Evolutionary conservation across 2,888 invertebrate species (phyloP).

Genomic region (Drosophila austrosaltans): DNA sequence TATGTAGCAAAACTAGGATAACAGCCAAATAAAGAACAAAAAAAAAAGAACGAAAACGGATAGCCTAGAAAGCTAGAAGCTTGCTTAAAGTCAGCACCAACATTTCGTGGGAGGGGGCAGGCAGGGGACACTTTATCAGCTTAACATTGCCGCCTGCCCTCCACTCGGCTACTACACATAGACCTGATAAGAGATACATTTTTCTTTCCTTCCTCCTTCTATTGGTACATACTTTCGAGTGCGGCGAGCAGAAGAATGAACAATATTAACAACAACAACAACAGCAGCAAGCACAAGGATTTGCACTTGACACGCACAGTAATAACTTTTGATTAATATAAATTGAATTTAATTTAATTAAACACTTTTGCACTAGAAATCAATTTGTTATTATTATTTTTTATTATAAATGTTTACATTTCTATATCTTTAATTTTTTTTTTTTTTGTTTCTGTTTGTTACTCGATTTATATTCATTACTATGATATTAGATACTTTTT

Average conservation of each 20-base stretch:
- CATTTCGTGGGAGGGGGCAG: constrained; percentile 15
- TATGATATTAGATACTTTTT: constrained; percentile 39
- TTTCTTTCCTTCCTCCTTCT: constrained; percentile 32
- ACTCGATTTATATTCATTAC: constrained; percentile 18
- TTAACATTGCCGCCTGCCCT: constrained; percentile 36
- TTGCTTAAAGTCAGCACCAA: constrained; percentile 33
- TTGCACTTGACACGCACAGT: constrained; percentile 54
- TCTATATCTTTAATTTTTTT: constrained; percentile 24
- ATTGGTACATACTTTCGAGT: constrained; percentile 62
- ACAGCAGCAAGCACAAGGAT: constrained; percentile 26
- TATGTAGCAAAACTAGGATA: constrained; percentile 20
- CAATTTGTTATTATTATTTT: constrained; percentile 12
- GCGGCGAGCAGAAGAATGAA: constrained; percentile 30
- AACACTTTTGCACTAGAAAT: constrained; percentile 8
- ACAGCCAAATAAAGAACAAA: constrained; percentile 12
- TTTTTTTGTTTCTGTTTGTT: constrained; percentile 37
- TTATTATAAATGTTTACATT: constrained; percentile 21
- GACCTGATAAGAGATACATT: constrained; percentile 74
- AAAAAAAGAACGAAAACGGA: constrained; percentile 18
- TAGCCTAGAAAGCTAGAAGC: constrained; percentile 28
- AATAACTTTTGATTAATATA: constrained; percentile 13
- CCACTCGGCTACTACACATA: constrained; percentile 54
- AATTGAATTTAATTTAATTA: constrained; percentile 27
- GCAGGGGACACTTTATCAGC: constrained; percentile 53
- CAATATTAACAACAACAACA: constrained; percentile 26